Percentiles rank a stretch among this genome's conserved stretches.
Evolutionary conservation across 1,140 invertebrate species (phyloP).

Genomic region (Drosophila kanapiae): DNA sequence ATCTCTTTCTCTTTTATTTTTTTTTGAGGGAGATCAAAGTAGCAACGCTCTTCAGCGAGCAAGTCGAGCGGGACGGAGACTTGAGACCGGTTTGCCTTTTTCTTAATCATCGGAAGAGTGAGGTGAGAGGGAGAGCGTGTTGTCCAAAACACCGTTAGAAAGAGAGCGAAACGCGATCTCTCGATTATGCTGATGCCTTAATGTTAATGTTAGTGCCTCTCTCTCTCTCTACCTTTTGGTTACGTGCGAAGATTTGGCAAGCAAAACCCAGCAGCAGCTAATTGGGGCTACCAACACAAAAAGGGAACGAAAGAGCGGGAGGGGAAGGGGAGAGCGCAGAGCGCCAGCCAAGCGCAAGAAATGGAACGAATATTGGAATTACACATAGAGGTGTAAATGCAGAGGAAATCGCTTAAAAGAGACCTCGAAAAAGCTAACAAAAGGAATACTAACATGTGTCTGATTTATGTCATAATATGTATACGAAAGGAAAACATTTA

Average conservation of each 20-base stretch:
- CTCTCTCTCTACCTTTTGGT: conserved; percentile 48
- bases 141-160: conserved; percentile 71
- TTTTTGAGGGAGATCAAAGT: background rate
- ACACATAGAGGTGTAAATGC: conserved; percentile 36
- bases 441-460: background rate
- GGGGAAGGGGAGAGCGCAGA: background rate
- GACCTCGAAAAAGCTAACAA: conserved; percentile 16
- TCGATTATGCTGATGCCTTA: conserved; percentile 67
- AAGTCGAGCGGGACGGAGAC: conserved; percentile 51
- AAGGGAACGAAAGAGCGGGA: conserved; percentile 28
- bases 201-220: conserved; percentile 30
- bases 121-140: conserved; percentile 13
- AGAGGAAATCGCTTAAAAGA: conserved; percentile 4
- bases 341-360: conserved; percentile 66
- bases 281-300: conserved; percentile 58
- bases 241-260: conserved; percentile 73
- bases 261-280: conserved; percentile 57
- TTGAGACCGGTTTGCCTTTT: conserved; percentile 66
- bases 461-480: background rate
- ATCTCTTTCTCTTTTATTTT: conserved; percentile 16
- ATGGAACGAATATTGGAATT: conserved; percentile 53
- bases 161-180: conserved; percentile 39
- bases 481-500: background rate
- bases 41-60: conserved; percentile 46
- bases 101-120: conserved; percentile 49